phyloP scores from a whole-genome alignment of 2,797 vertebrate genomes.

The Pachyuromys duprasi region DNA sequence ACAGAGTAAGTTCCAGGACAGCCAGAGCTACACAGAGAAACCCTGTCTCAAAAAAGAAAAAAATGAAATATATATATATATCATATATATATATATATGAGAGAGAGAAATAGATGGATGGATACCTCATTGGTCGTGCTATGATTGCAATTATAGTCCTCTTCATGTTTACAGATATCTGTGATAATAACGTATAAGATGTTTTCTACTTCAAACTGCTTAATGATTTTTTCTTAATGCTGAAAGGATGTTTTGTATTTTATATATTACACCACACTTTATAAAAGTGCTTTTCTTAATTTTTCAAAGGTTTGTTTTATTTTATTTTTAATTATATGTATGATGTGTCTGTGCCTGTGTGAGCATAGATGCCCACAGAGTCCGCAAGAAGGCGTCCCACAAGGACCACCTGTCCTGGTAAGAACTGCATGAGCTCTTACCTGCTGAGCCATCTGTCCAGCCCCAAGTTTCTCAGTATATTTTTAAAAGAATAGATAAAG shows the following conservation, averaged over 20 bases:
- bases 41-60: neutral
- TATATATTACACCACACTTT: constrained; percentile 12
- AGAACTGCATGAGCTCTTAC: neutral
- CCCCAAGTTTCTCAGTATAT: constrained; percentile 12
- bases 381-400: neutral
- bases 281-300: neutral
- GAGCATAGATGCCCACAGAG: neutral
- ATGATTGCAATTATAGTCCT: neutral
- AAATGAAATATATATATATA: too few species aligned
- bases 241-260: constrained; percentile 27
- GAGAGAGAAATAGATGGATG: too few species aligned
- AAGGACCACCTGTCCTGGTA: neutral
- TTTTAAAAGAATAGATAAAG: constrained; percentile 38
- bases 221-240: constrained; percentile 40
- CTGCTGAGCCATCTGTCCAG: neutral
- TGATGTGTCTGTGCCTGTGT: neutral
- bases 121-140: neutral
- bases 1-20: too few species aligned
- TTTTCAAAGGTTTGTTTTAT: neutral
- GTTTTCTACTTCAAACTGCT: constrained; percentile 53
- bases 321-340: neutral
- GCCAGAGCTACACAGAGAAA: neutral
- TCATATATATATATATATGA: neutral
- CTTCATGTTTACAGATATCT: neutral
- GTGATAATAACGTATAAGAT: neutral